Evolutionary conservation across 2,113 vertebrate species (phyloP), one percentile per base, ranked within the genome.

Genomic region (Arvicanthis niloticus): DNA sequence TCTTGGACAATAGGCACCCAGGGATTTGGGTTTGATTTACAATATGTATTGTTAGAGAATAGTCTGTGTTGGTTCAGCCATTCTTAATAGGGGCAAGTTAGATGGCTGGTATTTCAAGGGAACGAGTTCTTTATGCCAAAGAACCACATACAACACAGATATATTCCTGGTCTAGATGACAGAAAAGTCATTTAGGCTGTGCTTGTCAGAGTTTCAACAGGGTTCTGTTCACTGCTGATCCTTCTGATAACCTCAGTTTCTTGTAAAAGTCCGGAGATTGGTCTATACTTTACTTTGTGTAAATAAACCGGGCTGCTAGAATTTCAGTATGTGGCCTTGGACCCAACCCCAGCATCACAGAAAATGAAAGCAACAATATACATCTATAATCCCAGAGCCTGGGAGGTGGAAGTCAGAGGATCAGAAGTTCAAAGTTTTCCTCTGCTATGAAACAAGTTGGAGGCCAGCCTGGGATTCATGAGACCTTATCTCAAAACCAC

Each of bases 11-110:
- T 68, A 37, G 84, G 29, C 62, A 68, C 42, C 42, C 19, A 22
- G 62, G 19, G 42, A 68, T 94, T 80, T 67, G 89, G 51, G 67
- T 51, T 89, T 95, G 94, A 95, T 82, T 97, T 95, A 97, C 42
- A 2, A 68, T 10, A 82, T 91, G n/a, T 60, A 73, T 78, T 53
- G 60, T 82, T 70, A 62, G 45, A 85, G 34, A 88, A 77, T 53
- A 89, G 10, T 34, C 84, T 48, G 86, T 96, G 65, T 31, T 96
- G 78, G 91, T 97, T 96, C 95, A 97, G 72, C 86, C 68, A 82
- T 97, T 96, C 84, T 91, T 92, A 95, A 56, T 80, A 70, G 40
- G 67, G 60, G 42, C 45, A 78, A 84, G 68, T 87, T 65, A 76
- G 60, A 91, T 0, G 13, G 34, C n/a, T 48, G 84, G 34, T 81